A percentile compares a stretch with the other conserved stretches of the same genome.
Conservation (phyloP, 1,140 invertebrate species). For the Mya arenaria region DNA sequence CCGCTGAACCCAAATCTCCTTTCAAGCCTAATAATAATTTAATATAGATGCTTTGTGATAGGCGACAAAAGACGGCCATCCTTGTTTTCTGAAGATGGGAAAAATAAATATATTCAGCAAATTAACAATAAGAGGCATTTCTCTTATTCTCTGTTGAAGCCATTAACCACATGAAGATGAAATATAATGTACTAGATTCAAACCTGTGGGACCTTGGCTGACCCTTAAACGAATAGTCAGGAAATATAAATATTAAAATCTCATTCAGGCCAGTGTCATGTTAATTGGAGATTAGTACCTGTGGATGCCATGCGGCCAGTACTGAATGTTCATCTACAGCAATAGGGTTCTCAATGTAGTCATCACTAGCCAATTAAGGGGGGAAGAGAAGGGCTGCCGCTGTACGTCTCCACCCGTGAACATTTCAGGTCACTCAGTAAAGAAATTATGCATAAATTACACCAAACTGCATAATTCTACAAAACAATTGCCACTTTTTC, state of each 20-base stretch:
- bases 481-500: no score
- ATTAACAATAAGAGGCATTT: neutral
- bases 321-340: no score
- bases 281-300: neutral
- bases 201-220: neutral
- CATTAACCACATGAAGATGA: neutral
- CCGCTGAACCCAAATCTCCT: conserved; percentile 17
- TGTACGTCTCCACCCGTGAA: no score
- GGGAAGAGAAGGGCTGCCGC: no score
- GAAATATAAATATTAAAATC: conserved; percentile 27
- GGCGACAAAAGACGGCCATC: neutral
- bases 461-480: no score
- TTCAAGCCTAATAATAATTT: conserved; percentile 33
- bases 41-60: conserved; percentile 35
- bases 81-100: conserved; percentile 6
- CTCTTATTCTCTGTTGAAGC: neutral
- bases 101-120: conserved; percentile 34
- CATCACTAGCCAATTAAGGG: no score
- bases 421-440: no score
- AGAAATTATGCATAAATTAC: no score
- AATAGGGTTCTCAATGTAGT: no score
- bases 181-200: neutral
- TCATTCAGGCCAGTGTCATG: neutral
- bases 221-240: conserved; percentile 8
- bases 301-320: no score